Percentiles rank a stretch among this genome's conserved stretches.
Conservation (phyloP, 2,113 vertebrate species). For the Indri indri region DNA sequence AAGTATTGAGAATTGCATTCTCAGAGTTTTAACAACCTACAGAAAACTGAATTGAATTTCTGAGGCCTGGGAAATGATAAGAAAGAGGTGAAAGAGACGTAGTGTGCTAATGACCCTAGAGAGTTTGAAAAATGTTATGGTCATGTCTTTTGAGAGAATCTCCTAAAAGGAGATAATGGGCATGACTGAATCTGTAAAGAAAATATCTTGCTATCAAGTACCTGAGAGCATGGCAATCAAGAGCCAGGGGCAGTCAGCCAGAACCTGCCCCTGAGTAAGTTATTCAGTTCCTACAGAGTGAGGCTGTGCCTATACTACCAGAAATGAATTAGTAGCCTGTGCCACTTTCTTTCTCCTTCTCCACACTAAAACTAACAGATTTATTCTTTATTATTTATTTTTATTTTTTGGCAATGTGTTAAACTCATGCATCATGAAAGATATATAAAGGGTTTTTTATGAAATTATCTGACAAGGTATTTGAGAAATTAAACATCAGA, state of each 20-base stretch:
- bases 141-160: constrained; percentile 56
- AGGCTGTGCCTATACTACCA: neutral
- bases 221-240: constrained; percentile 11
- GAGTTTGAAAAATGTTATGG: constrained; percentile 53
- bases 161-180: constrained; percentile 49
- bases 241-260: constrained; percentile 8
- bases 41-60: constrained; percentile 67
- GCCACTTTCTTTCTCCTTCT: neutral
- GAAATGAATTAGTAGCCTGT: neutral
- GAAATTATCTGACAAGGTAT: neutral
- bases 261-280: neutral
- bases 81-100: constrained; percentile 31
- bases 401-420: neutral
- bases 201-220: constrained; percentile 40
- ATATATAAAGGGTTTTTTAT: neutral
- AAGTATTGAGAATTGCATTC: neutral
- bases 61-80: constrained; percentile 42
- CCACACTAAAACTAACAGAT: neutral
- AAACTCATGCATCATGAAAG: neutral
- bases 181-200: constrained; percentile 39
- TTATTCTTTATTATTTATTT: neutral
- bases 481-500: neutral
- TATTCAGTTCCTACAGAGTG: neutral
- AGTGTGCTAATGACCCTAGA: constrained; percentile 35
- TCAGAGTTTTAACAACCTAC: constrained; percentile 48